Evolutionary conservation across 2,888 invertebrate species (phyloP).

Genomic region (Erebia epiphron): DNA sequence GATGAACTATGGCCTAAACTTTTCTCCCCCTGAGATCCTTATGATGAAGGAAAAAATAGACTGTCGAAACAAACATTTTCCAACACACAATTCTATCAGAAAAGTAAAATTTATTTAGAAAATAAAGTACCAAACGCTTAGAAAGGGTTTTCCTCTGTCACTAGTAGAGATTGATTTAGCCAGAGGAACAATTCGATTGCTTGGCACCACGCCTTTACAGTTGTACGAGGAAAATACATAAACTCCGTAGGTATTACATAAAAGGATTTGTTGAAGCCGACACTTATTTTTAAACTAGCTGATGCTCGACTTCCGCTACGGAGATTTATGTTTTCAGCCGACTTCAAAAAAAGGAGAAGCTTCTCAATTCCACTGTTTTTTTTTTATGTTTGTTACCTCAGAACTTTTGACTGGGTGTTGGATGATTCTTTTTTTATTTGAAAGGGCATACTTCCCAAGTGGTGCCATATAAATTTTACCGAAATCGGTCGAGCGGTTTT

Average conservation of each 20-base stretch:
- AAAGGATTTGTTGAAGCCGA: slow-evolving; percentile 10
- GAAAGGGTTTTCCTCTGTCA: background rate
- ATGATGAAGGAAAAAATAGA: too few species aligned
- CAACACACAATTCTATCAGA: background rate
- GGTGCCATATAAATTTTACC: too few species aligned
- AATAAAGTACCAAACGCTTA: background rate
- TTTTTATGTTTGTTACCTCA: too few species aligned
- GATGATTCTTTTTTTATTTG: too few species aligned
- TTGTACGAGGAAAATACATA: slow-evolving; percentile 1
- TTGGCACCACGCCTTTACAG: background rate
- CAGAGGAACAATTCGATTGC: slow-evolving; percentile 5
- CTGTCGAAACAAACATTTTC: background rate
- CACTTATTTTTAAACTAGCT: background rate
- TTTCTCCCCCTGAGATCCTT: too few species aligned
- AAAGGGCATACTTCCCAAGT: too few species aligned
- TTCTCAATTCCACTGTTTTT: too few species aligned
- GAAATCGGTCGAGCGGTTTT: too few species aligned
- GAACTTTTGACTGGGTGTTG: too few species aligned
- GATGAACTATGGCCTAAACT: too few species aligned
- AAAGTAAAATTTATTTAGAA: background rate
- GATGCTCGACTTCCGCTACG: background rate
- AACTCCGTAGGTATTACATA: slow-evolving; percentile 1
- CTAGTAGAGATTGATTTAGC: background rate
- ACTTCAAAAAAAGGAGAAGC: too few species aligned
- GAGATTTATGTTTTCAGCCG: background rate